Evolutionary conservation across 2,888 invertebrate species (phyloP), one percentile per base, ranked within the genome.

Genomic region (Capitulum mitella): DNA sequence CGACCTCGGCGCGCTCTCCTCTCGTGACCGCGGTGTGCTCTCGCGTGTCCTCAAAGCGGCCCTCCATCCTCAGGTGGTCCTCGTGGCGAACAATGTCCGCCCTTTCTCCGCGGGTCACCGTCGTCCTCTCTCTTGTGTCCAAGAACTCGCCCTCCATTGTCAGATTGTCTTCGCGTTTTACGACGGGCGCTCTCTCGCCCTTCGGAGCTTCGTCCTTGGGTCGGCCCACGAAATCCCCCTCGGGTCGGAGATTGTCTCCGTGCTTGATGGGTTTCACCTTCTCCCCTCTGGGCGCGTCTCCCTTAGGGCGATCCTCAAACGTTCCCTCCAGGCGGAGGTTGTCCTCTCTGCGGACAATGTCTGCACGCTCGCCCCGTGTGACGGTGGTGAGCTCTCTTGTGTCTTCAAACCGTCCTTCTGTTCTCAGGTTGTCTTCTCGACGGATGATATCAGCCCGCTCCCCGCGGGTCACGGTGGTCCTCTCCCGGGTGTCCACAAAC

Each of bases 261-360:
- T 70, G 37, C 34, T 26, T 37, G 22, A 37, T 37, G 10, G 70
- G 70, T 10, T 37, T 70, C 1, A 26, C 70, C 26, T 70, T 70
- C n/a, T 70, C 70, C 10, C 37, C 40, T 26, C 40, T 19, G 3
- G 70, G 70, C 81, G 88, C 88, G 22, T 79, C 79, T 19, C 51
- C 78, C 43, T 77, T 78, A 22, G 54, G 32, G 19, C 79, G 80
- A 14, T 80, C 79, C 51, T 79, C 78, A 78, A 90, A 88, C 76
- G 87, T 88, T 1, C 92, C 92, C 84, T 91, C 91, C 88, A 92
- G 89, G 84, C 84, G 85, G 0, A 90, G 83, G 83, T 90, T 89
- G 80, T 89, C 88, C 37, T 14, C 84, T 40, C 70, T 37, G 0
- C 70, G 29, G 8, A 70, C 70, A 26, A 70, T 70, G 1, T 70